phyloP scores from a whole-genome alignment of 2,113 vertebrate species.

The Blennius ocellaris region DNA sequence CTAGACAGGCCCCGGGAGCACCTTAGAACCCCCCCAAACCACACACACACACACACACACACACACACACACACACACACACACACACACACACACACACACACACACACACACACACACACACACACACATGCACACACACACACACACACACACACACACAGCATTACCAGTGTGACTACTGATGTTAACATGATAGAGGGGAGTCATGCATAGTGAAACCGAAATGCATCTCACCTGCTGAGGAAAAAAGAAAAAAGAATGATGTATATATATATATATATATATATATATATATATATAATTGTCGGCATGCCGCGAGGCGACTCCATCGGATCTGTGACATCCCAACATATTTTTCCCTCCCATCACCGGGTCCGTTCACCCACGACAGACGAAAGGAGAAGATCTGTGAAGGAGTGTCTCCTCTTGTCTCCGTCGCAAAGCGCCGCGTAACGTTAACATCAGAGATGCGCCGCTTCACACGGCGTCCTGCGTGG shows the following conservation, averaged over 20 bases:
- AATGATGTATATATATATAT: too few species aligned
- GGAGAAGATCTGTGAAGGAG: constrained; percentile 44
- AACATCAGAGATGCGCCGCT: constrained; percentile 35
- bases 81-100: constrained; percentile 33
- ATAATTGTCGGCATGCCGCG: background rate
- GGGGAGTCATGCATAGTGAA: constrained; percentile 24
- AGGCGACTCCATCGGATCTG: constrained; percentile 25
- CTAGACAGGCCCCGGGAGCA: constrained; percentile 67
- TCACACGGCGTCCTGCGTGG: constrained; percentile 4
- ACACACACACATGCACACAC: constrained; percentile 62
- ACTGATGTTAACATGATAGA: constrained; percentile 49
- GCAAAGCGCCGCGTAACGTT: constrained; percentile 28
- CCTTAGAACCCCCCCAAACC: constrained; percentile 49
- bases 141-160: constrained; percentile 13
- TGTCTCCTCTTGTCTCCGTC: constrained; percentile 44
- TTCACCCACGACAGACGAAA: constrained; percentile 57
- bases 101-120: constrained; percentile 62
- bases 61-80: constrained; percentile 65
- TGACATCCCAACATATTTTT: constrained; percentile 50
- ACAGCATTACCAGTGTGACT: constrained; percentile 21
- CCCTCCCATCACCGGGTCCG: constrained; percentile 27
- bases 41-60: constrained; percentile 57
- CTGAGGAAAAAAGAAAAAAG: constrained; percentile 17
- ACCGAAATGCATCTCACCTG: constrained; percentile 24
- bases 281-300: too few species aligned